phyloP scores from a whole-genome alignment of 2,888 invertebrate genomes.

The Lithophane ornitopus region DNA sequence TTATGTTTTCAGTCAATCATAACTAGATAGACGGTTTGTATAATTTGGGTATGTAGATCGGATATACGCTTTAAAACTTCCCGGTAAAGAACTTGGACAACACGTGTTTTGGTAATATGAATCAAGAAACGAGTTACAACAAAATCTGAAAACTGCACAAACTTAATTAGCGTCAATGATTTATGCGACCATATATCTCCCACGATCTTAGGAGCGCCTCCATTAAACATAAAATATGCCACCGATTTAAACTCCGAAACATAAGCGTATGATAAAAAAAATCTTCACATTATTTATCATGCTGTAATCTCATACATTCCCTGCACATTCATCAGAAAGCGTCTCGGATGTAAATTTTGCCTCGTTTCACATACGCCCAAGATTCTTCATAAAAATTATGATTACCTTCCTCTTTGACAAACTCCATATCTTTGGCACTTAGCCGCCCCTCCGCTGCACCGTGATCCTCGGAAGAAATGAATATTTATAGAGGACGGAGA shows the following conservation, averaged over 20 bases:
- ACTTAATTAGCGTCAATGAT: slow-evolving; percentile 56
- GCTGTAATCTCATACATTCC: slow-evolving; percentile 68
- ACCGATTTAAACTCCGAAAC: slow-evolving; percentile 64
- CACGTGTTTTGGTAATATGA: slow-evolving; percentile 23
- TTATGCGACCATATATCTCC: slow-evolving; percentile 54
- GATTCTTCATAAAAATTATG: slow-evolving; percentile 84
- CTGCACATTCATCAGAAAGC: slow-evolving; percentile 68
- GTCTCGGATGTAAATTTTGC: slow-evolving; percentile 71
- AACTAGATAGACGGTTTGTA: slow-evolving; percentile 1
- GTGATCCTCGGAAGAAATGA: slow-evolving; percentile 77
- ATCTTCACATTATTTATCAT: slow-evolving; percentile 70
- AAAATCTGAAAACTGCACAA: slow-evolving; percentile 35
- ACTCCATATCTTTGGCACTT: slow-evolving; percentile 84
- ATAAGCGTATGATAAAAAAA: slow-evolving; percentile 66
- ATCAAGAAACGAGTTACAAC: slow-evolving; percentile 26
- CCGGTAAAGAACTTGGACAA: background rate
- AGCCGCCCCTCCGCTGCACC: slow-evolving; percentile 69
- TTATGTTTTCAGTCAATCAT: slow-evolving; percentile 5
- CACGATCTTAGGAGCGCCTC: slow-evolving; percentile 57
- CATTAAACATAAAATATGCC: slow-evolving; percentile 66
- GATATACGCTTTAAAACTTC: slow-evolving; percentile 15
- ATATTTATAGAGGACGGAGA: slow-evolving; percentile 84
- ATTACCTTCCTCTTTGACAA: slow-evolving; percentile 84
- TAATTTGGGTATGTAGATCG: slow-evolving; percentile 10
- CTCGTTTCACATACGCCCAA: slow-evolving; percentile 66